Base-by-base conservation (phyloP, 2,113 vertebrate species). In the Ophiodon elongatus region DNA sequence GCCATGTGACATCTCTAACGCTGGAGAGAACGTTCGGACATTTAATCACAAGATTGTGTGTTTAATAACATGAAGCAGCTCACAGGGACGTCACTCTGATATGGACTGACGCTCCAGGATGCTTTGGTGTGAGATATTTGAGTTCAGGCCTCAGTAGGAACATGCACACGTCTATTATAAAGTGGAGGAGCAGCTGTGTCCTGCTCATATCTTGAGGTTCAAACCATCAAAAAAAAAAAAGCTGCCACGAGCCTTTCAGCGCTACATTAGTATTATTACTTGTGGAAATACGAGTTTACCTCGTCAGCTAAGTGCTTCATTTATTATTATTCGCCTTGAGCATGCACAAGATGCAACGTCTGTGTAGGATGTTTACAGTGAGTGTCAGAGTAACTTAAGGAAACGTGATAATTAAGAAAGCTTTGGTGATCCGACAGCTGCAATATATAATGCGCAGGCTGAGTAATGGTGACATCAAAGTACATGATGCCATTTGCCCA, bases 221-320 rank as follows among this genome's bases (percentile, higher is more conserved):
- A 82, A 71, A n/a, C n/a, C n/a, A n/a, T n/a, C n/a, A n/a, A n/a
- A n/a, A n/a, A n/a, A 37, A 9, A 37, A 35, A 62, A 66, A 45
- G 25, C 39, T 54, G 33, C 66, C 37, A 72, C 19, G 63, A 90
- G 85, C 70, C 70, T 90, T 88, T 76, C 83, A 83, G 78, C 4
- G 88, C 90, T 93, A 93, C 91, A 89, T 85, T 56, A 84, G 73
- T 60, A 57, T 80, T 81, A 84, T 80, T 79, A 86, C 57, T 81
- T 45, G 43, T 70, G 62, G 68, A 67, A 67, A 74, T 56, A 68
- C 6, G 21, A 71, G n/a, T 47, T 31, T 59, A 62, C 72, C 67
- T 84, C n/a, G 1, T 82, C 68, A 74, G 65, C 63, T 68, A 79
- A 80, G 65, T 73, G 52, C 76, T 86, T 74, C 25, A 2, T 60